phyloP scores from a whole-genome alignment of 2,888 invertebrate species.

The Eristalis intricaria region DNA sequence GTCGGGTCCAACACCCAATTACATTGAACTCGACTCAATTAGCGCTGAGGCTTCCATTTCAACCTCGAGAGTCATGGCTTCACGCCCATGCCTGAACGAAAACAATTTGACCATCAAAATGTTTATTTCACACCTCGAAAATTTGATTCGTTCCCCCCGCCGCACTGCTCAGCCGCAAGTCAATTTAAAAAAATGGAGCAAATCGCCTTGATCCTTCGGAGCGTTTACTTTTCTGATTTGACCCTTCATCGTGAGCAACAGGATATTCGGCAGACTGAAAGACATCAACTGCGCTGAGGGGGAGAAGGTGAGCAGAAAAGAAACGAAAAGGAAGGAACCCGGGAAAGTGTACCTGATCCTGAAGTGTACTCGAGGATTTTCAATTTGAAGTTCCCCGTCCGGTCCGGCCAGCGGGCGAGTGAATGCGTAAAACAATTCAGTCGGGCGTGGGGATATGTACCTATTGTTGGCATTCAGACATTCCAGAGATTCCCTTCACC shows the following conservation, averaged over 20 bases:
- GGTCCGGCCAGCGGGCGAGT: neutral
- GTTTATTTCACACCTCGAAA: constrained; percentile 37
- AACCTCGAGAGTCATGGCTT: neutral
- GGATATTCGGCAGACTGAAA: neutral
- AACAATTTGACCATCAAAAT: constrained; percentile 39
- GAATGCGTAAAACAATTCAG: constrained; percentile 32
- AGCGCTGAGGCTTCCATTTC: constrained; percentile 2
- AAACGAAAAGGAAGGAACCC: neutral
- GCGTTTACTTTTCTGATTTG: constrained; percentile 40
- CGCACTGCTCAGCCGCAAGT: neutral
- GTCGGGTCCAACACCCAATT: neutral
- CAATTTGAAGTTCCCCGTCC: constrained; percentile 14
- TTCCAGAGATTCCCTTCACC: constrained; percentile 6
- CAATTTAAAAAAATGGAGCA: constrained; percentile 7
- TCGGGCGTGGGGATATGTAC: constrained; percentile 5
- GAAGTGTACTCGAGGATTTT: constrained; percentile 43
- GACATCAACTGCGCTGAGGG: neutral
- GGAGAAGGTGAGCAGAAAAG: neutral
- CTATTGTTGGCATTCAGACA: neutral
- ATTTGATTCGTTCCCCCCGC: neutral
- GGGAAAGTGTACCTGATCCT: constrained; percentile 27
- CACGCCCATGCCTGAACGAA: constrained; percentile 4
- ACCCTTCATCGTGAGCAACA: constrained; percentile 20
- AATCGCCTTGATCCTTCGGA: neutral
- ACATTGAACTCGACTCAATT: constrained; percentile 30